phyloP scores from a whole-genome alignment of 2,888 invertebrate genomes.

The Phorcus lineatus region DNA sequence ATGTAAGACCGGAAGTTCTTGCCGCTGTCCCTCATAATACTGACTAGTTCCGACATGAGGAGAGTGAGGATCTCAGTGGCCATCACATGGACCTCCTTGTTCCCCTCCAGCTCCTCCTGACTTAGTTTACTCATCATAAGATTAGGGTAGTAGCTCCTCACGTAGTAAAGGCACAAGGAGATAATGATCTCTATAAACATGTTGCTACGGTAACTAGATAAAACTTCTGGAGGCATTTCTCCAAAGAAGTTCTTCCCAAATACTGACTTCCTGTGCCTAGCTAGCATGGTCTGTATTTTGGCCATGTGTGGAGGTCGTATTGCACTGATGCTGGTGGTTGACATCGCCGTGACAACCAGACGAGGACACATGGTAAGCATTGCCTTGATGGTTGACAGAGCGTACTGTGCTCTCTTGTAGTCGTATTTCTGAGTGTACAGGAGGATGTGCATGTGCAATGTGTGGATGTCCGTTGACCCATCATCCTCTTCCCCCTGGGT shows the following conservation, averaged over 20 bases:
- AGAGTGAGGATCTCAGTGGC: constrained; percentile 85
- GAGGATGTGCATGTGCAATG: constrained; percentile 88
- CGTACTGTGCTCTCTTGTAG: constrained; percentile 84
- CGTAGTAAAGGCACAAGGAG: constrained; percentile 85
- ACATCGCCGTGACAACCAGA: constrained; percentile 84
- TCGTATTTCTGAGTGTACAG: constrained; percentile 88
- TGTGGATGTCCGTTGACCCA: constrained; percentile 79
- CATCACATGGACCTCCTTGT: constrained; percentile 80
- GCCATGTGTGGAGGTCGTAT: constrained; percentile 64
- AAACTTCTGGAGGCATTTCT: constrained; percentile 79
- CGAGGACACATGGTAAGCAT: constrained; percentile 84
- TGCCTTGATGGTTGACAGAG: constrained; percentile 84
- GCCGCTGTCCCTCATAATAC: constrained; percentile 85
- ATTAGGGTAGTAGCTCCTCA: constrained; percentile 85
- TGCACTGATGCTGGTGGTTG: constrained; percentile 83
- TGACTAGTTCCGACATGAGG: constrained; percentile 84
- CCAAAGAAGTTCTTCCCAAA: constrained; percentile 80
- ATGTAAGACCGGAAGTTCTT: constrained; percentile 87
- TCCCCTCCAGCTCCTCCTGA: constrained; percentile 82
- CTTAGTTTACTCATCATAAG: constrained; percentile 82
- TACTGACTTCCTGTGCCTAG: constrained; percentile 87
- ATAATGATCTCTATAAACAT: constrained; percentile 88
- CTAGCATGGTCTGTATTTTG: constrained; percentile 81
- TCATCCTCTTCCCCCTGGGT: constrained; percentile 19
- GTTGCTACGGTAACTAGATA: constrained; percentile 84